Evolutionary conservation across 2,113 vertebrate genomes (phyloP).

Genomic region (Pterocles gutturalis): DNA sequence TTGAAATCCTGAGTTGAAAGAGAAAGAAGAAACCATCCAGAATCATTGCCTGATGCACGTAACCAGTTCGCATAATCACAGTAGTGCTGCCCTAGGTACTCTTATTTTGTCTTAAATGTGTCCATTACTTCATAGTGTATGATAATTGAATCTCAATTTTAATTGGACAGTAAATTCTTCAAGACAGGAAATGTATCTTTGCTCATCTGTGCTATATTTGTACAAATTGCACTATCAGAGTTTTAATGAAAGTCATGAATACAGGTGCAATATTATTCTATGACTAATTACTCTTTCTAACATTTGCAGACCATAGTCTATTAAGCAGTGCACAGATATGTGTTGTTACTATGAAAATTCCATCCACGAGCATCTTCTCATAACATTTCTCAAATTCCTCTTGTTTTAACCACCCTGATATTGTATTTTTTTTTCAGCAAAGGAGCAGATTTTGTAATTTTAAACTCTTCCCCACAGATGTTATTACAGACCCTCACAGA

Average conservation of each 20-base stretch:
- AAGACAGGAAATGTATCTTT: neutral
- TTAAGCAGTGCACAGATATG: neutral
- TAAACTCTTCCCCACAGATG: neutral
- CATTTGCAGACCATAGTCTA: neutral
- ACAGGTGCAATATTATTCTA: neutral
- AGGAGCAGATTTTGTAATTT: neutral
- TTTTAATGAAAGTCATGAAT: neutral
- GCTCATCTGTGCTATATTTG: neutral
- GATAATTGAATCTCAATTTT: neutral
- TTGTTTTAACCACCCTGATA: neutral
- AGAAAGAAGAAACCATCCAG: neutral
- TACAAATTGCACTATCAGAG: neutral
- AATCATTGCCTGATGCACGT: neutral
- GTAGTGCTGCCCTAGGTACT: neutral
- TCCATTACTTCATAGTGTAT: neutral
- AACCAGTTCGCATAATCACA: neutral
- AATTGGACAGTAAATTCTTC: neutral
- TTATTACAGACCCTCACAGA: neutral
- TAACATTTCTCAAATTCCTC: neutral
- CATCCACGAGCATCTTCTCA: neutral
- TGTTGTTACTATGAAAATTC: neutral
- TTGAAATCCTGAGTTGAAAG: neutral
- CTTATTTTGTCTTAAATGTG: neutral
- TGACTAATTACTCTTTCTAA: neutral
- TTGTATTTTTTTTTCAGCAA: neutral